phyloP scores from a whole-genome alignment of 2,113 vertebrate species.

The Pluvianellus socialis region DNA sequence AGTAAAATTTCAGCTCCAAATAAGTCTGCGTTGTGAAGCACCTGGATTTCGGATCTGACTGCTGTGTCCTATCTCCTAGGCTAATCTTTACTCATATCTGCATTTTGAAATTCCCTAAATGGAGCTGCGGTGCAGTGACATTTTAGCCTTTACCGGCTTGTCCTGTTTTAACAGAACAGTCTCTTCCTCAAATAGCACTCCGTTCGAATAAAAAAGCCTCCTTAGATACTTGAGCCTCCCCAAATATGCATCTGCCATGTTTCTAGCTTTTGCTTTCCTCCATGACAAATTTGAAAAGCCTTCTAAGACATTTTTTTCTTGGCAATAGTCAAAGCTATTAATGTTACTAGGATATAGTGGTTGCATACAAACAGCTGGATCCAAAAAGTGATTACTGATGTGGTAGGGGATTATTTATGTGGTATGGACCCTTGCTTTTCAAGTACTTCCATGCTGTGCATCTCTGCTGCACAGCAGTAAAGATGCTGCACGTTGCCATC shows the following conservation, averaged over 20 bases:
- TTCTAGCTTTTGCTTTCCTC: neutral
- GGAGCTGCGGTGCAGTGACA: neutral
- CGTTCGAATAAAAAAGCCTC: neutral
- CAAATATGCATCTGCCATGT: neutral
- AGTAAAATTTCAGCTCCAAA: neutral
- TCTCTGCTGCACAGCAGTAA: neutral
- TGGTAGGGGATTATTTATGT: neutral
- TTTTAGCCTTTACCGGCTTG: neutral
- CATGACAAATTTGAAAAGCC: neutral
- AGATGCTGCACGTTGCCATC: neutral
- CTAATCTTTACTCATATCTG: neutral
- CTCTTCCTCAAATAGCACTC: neutral
- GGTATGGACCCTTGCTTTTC: neutral
- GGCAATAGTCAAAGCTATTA: neutral
- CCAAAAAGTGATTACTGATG: neutral
- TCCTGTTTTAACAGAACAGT: neutral
- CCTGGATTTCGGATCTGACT: neutral
- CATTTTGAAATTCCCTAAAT: neutral
- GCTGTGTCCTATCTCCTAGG: neutral
- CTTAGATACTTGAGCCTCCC: neutral
- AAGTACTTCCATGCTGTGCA: neutral
- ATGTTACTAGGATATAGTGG: neutral
- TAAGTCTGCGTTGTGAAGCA: neutral
- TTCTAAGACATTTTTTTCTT: neutral
- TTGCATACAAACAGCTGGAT: slow-evolving; percentile 12